phyloP scores from a whole-genome alignment of 2,888 invertebrate species.

The Dendrolimus pini region DNA sequence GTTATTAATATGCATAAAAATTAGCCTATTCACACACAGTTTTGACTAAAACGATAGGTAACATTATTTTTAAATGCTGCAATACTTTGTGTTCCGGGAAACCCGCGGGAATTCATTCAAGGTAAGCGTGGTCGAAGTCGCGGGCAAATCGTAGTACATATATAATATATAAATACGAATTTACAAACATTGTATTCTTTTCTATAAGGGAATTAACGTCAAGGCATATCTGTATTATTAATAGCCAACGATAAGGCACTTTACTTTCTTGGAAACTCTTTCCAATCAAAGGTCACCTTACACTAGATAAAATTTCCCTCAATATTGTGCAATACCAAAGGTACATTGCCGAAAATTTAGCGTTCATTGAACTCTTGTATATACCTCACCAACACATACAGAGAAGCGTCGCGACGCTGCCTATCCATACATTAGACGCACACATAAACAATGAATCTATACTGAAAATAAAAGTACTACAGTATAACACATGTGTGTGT shows the following conservation, averaged over 20 bases:
- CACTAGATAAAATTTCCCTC: slow-evolving; percentile 11
- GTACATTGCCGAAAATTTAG: slow-evolving; percentile 38
- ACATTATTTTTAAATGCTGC: no score
- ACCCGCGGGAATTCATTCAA: no score
- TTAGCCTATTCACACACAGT: no score
- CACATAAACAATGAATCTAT: slow-evolving; percentile 12
- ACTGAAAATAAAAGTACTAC: slow-evolving; percentile 5
- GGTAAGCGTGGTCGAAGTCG: no score
- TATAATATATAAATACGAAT: no score
- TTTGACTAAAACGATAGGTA: no score
- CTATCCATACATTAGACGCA: slow-evolving; percentile 25
- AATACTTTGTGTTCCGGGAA: no score
- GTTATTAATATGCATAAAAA: no score
- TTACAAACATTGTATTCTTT: no score
- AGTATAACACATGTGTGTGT: slow-evolving; percentile 6
- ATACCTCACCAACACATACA: slow-evolving; percentile 24
- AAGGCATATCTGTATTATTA: background rate
- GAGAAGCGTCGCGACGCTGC: slow-evolving; percentile 28
- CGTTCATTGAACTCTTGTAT: slow-evolving; percentile 34
- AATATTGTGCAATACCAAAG: slow-evolving; percentile 40
- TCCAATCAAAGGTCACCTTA: slow-evolving; percentile 7
- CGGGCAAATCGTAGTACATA: no score
- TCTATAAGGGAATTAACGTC: no score
- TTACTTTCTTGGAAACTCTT: background rate
- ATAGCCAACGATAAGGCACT: background rate